Conservation (phyloP, 2,888 invertebrate species). For the Lutraria lutraria region DNA sequence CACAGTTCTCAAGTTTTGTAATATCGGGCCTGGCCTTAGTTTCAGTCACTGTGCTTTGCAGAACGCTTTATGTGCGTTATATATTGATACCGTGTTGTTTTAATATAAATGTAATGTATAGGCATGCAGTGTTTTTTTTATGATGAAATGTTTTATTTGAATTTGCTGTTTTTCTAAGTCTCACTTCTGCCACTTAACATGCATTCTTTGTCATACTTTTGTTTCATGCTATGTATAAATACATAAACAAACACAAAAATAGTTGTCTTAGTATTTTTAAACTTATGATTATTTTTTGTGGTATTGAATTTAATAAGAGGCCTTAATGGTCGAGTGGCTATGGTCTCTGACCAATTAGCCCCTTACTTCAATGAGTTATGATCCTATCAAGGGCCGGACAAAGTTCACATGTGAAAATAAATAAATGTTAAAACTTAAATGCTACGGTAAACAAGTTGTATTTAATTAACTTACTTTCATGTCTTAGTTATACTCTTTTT, state of each 20-base stretch:
- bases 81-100: neutral
- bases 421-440: no score
- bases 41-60: neutral
- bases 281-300: neutral
- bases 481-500: neutral
- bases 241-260: neutral
- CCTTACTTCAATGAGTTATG: no score
- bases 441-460: no score
- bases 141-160: conserved; percentile 11
- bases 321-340: no score
- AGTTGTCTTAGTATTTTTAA: neutral
- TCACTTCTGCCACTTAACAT: conserved; percentile 3
- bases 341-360: no score
- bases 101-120: neutral
- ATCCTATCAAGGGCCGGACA: no score
- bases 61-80: conserved; percentile 1
- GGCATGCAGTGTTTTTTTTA: neutral
- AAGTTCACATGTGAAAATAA: no score
- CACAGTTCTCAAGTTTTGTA: neutral
- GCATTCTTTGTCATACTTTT: conserved; percentile 11
- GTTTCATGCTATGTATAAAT: conserved; percentile 20
- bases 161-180: conserved; percentile 7
- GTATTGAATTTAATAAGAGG: no score
- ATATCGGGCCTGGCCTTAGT: no score
- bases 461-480: neutral